A percentile compares a stretch with the other conserved stretches of the same genome.
These are phyloP conservation scores for Onychomys torridus DNA, from an alignment of 2,797 vertebrate genomes.

Conservation along the genomic window DNA sequence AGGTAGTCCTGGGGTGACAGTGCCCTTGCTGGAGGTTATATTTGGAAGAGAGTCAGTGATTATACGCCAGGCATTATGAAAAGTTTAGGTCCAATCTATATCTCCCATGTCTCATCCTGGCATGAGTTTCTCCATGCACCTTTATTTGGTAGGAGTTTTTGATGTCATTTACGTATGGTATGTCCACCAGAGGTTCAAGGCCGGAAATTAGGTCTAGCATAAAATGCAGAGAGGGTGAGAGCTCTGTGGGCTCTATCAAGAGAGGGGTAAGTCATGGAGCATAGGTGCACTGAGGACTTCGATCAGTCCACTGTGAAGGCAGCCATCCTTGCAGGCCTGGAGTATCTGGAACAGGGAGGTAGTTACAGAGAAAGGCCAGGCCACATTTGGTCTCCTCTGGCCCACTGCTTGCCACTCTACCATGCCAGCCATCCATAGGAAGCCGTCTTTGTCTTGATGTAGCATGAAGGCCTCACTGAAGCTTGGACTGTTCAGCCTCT, in stretches of 20 bases:
- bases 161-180: too few relatives aligned
- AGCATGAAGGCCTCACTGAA: not conserved
- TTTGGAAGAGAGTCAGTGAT: not conserved
- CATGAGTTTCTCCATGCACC: not conserved
- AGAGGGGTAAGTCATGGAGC: too few relatives aligned
- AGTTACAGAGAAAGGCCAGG: not conserved
- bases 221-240: not conserved
- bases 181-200: not conserved
- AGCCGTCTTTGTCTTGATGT: not conserved
- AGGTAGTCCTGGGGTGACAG: not conserved
- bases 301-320: not conserved
- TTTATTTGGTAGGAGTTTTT: not conserved
- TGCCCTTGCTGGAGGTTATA: not conserved
- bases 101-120: not conserved
- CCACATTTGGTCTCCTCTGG: not conserved
- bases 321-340: not conserved
- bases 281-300: too few relatives aligned
- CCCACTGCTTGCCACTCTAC: not conserved
- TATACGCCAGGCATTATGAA: not conserved
- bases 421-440: fast-evolving
- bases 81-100: not conserved
- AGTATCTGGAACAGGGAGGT: not conserved
- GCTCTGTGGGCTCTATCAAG: not conserved
- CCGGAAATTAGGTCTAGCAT: not conserved
- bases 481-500: not conserved